Percentiles rank a stretch among this genome's conserved stretches.
Conservation (phyloP, 2,113 vertebrate species). For the Connochaetes taurinus region DNA sequence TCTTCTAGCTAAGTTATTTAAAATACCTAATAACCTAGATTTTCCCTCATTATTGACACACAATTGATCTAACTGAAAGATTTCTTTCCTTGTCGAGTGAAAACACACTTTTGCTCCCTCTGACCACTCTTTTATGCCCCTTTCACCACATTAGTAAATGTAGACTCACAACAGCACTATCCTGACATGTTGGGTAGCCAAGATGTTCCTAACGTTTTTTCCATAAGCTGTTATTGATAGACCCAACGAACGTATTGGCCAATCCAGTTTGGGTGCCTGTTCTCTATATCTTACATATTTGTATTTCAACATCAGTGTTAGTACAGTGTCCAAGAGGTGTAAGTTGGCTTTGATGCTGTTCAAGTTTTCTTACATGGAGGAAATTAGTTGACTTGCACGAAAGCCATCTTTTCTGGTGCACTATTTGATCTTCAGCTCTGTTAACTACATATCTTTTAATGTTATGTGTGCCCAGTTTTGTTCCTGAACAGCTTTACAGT, state of each 20-base stretch:
- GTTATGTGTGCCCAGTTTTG: not conserved
- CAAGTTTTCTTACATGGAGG: not conserved
- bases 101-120: not conserved
- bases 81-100: not conserved
- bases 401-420: not conserved
- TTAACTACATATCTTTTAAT: not conserved
- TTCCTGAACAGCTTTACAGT: not conserved
- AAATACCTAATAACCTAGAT: not conserved
- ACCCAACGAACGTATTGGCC: not conserved
- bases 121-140: not conserved
- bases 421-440: not conserved
- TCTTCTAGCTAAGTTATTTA: not conserved
- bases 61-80: not conserved
- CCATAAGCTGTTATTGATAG: not conserved
- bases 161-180: not conserved
- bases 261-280: not conserved
- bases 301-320: not conserved
- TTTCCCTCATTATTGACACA: not conserved
- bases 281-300: not conserved
- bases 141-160: not conserved
- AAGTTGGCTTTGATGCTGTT: not conserved
- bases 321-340: not conserved
- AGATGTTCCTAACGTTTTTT: not conserved
- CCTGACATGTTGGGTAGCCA: not conserved
- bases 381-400: not conserved